Conservation (phyloP, 1,140 invertebrate genomes). For the Saxidomus purpurata region DNA sequence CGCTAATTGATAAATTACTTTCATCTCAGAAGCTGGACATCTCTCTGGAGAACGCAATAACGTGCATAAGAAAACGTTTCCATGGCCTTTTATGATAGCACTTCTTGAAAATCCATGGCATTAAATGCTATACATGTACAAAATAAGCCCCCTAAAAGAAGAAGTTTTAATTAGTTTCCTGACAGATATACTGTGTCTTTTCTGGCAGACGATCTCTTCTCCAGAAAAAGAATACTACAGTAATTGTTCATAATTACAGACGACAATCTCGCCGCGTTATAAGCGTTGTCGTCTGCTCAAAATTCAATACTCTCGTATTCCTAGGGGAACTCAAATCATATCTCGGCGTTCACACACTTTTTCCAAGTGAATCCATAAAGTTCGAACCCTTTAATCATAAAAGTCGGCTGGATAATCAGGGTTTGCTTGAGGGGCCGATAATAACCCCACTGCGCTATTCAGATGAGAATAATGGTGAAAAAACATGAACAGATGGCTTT, state of each 20-base stretch:
- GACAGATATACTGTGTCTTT: conserved; percentile 16
- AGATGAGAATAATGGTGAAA: conserved; percentile 13
- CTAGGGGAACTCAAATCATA: conserved; percentile 46
- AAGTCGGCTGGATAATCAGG: conserved; percentile 57
- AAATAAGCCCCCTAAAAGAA: background rate
- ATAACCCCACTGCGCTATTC: conserved; percentile 47
- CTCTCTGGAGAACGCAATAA: background rate
- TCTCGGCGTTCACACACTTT: conserved; percentile 49
- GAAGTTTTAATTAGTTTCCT: conserved; percentile 24
- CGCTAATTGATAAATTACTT: conserved; percentile 15
- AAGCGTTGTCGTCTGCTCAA: conserved; percentile 59
- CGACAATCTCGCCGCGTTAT: conserved; percentile 43
- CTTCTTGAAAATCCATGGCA: too few species aligned
- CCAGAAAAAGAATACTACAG: background rate
- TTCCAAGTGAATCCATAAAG: conserved; percentile 51
- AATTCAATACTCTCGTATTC: conserved; percentile 59
- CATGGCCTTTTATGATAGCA: background rate
- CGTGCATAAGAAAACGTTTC: background rate
- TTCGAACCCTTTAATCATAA: conserved; percentile 67
- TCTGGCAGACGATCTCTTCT: background rate
- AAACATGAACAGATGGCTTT: conserved; percentile 61
- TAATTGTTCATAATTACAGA: conserved; percentile 67
- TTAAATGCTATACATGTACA: too few species aligned
- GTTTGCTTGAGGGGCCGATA: conserved; percentile 53
- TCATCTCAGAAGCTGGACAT: conserved; percentile 2